These are phyloP conservation scores for Crioceris asparagi DNA, from an alignment of 2,888 invertebrate species.

Conservation along the genomic window DNA sequence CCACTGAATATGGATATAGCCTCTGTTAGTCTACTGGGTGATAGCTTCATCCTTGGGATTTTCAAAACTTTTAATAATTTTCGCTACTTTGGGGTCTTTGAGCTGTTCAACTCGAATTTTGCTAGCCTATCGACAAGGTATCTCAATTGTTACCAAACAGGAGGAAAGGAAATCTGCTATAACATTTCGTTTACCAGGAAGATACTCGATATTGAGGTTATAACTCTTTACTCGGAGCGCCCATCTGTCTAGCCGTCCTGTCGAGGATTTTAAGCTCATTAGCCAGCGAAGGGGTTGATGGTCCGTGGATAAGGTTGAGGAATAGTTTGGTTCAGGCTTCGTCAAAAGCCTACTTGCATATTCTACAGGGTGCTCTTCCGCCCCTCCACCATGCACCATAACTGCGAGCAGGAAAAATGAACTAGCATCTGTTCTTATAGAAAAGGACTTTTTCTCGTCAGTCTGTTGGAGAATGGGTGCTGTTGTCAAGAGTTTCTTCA, in stretches of 20 bases:
- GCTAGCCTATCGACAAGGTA: too few relatives aligned
- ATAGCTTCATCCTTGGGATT: too few relatives aligned
- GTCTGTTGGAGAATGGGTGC: conserved; percentile 18
- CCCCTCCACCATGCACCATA: conserved; percentile 17
- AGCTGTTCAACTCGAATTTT: too few relatives aligned
- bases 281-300: conserved; percentile 38
- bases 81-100: conserved; percentile 16
- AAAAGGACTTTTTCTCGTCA: conserved; percentile 13
- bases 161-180: too few relatives aligned
- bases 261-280: conserved; percentile 27
- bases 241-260: conserved; percentile 35
- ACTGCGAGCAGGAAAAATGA: conserved; percentile 18
- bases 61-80: conserved; percentile 19
- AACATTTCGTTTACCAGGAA: conserved; percentile 28
- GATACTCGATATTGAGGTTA: conserved; percentile 29
- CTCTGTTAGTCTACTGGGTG: too few relatives aligned
- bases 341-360: conserved; percentile 11
- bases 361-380: conserved; percentile 17
- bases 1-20: conserved; percentile 10
- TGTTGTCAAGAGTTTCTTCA: conserved; percentile 14
- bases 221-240: conserved; percentile 31
- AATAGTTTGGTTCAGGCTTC: conserved; percentile 24
- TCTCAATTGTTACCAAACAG: too few relatives aligned
- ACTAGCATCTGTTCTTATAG: conserved; percentile 23
- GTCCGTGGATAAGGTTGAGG: conserved; percentile 30